Base-by-base conservation (phyloP, 2,113 vertebrate genomes). In the Periophthalmus modestus region DNA sequence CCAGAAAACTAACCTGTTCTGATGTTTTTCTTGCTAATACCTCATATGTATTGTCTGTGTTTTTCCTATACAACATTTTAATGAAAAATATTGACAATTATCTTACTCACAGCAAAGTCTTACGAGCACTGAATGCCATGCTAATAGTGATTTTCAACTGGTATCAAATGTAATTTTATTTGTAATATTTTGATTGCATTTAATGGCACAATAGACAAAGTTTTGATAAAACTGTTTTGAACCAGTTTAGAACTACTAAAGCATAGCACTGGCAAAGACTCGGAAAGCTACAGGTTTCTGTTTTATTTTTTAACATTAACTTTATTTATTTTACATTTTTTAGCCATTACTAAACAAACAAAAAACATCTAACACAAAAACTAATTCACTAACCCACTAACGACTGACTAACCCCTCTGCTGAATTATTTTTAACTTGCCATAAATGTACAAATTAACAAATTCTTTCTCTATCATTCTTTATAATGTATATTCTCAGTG, bases 351-450 rank as follows among this genome's bases (percentile, higher is more conserved):
- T n/a, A 55, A n/a, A 2, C 18, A 50, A 16, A 50, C 14, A 16
- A 50, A 50, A 52, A 50, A 18, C 5, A 19, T 52, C 48, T 19
- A 19, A 19, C 48, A 18, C 21, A 1, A 57, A 81, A 79, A 90
- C 91, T 90, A 91, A 92, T 89, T 76, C 71, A 91, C 91, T 91
- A 92, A 92, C 90, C 74, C 7, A 92, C 90, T 92, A 92, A 91
- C 86, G 61, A 82, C 2, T 23, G 61, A 83, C 77, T 88, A 79
- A 75, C 70, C 43, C 16, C 76, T 34, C 74, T 75, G 43, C 72
- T 33, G 61, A 36, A n/a, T 5, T 63, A n/a, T 18, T 62, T 18
- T 15, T 28, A 24, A 59, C 16, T 19, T 18, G n/a, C 5, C 15
- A 9, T 19, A 18, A 23, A 24, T 39, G 12, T 0, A 23, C 19